Conservation (phyloP, 2,797 vertebrate genomes). For the Rhinoraja longicauda region DNA sequence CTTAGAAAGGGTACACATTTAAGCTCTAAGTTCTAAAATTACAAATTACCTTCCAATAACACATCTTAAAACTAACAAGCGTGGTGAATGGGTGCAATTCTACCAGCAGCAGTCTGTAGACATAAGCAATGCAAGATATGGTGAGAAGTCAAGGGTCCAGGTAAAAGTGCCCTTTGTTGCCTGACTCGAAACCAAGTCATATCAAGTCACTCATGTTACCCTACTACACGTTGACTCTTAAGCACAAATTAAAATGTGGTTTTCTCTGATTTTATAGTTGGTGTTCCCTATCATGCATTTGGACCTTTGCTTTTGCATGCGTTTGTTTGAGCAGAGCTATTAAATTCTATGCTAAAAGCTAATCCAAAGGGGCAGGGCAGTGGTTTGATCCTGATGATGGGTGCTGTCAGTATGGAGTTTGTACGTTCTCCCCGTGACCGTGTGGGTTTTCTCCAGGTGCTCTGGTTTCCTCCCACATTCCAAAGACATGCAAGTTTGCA, state of each 20-base stretch:
- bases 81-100: not conserved
- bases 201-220: not conserved
- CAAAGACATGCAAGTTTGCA: no score
- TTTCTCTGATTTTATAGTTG: not conserved
- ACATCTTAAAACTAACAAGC: not conserved
- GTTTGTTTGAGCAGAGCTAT: not conserved
- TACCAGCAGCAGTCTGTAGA: not conserved
- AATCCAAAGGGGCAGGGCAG: no score
- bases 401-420: no score
- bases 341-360: no score
- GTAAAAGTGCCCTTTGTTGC: not conserved
- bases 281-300: not conserved
- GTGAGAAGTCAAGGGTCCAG: not conserved
- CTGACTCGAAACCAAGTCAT: not conserved
- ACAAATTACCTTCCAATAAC: constrained; percentile 11
- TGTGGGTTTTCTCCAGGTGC: no score
- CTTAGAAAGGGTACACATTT: not conserved
- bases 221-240: not conserved
- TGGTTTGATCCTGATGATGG: no score
- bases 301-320: not conserved
- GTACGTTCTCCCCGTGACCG: no score
- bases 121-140: not conserved
- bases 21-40: not conserved
- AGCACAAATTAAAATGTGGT: not conserved
- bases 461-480: no score